Evolutionary conservation across 1,140 invertebrate genomes (phyloP).

Genomic region (Amphibalanus amphitrite): DNA sequence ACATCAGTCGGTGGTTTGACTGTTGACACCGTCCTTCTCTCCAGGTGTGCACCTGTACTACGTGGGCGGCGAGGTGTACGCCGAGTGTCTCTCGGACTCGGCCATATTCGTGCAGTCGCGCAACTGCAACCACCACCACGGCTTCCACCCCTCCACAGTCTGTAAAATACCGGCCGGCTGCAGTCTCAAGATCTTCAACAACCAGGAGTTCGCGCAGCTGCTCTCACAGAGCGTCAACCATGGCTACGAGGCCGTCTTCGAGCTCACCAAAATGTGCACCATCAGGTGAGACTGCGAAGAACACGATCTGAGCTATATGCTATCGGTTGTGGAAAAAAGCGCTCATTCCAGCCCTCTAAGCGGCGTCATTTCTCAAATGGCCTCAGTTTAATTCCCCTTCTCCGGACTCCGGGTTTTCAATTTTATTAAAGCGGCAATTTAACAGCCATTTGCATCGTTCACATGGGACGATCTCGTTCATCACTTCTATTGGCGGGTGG

Average conservation of each 20-base stretch:
- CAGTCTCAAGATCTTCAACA: constrained; percentile 93
- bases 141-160: constrained; percentile 97
- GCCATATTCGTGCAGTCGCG: constrained; percentile 98
- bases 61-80: constrained; percentile 96
- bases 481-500: no score
- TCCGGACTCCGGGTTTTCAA: no score
- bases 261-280: constrained; percentile 95
- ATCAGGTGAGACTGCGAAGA: constrained; percentile 58
- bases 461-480: no score
- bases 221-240: constrained; percentile 84
- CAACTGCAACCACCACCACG: constrained; percentile 95
- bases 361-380: no score
- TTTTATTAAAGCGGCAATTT: no score
- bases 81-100: constrained; percentile 92
- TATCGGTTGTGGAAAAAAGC: no score
- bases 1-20: no score
- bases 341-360: no score
- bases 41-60: constrained; percentile 87
- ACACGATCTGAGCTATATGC: no score
- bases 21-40: no score
- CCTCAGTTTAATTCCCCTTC: no score
- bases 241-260: constrained; percentile 88
- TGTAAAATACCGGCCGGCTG: constrained; percentile 99
- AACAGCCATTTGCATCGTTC: no score
- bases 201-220: constrained; percentile 85